Evolutionary conservation across 1,140 invertebrate species (phyloP).

Genomic region (Bombus sibiricus): DNA sequence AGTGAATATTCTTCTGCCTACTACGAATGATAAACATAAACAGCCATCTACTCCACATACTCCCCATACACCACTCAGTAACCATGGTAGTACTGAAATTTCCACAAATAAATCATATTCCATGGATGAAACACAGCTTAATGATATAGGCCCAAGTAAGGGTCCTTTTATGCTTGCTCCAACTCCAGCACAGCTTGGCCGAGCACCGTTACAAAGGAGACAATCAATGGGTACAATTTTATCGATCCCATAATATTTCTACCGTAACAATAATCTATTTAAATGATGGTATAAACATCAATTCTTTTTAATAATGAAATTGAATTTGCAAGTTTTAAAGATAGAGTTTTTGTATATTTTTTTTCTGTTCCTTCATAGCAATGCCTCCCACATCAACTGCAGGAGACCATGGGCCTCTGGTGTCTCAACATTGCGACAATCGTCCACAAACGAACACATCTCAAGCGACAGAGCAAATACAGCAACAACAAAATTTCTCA

Average conservation of each 20-base stretch:
- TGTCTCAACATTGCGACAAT: slow-evolving; percentile 76
- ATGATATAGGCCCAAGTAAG: slow-evolving; percentile 80
- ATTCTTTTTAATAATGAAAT: background rate
- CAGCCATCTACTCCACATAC: slow-evolving; percentile 77
- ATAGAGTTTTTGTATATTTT: slow-evolving; percentile 17
- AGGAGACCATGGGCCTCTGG: slow-evolving; percentile 73
- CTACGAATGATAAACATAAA: slow-evolving; percentile 75
- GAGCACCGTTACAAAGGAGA: slow-evolving; percentile 92
- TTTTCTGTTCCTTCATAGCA: slow-evolving; percentile 53
- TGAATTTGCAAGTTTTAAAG: background rate
- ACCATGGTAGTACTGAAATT: slow-evolving; percentile 72
- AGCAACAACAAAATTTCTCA: slow-evolving; percentile 78
- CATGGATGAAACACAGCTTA: slow-evolving; percentile 77
- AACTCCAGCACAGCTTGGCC: slow-evolving; percentile 95
- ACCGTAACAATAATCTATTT: background rate
- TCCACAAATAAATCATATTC: slow-evolving; percentile 73
- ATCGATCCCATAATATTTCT: background rate
- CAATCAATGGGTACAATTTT: slow-evolving; percentile 87
- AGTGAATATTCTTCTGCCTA: slow-evolving; percentile 62
- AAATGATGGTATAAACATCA: slow-evolving; percentile 13
- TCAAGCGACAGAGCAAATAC: slow-evolving; percentile 71
- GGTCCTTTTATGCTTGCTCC: slow-evolving; percentile 92
- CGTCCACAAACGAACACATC: slow-evolving; percentile 66
- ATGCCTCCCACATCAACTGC: slow-evolving; percentile 77
- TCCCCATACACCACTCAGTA: slow-evolving; percentile 76